These are phyloP conservation scores for Holacanthella duospinosa DNA, from an alignment of 2,888 invertebrate species.

Conservation along the genomic window DNA sequence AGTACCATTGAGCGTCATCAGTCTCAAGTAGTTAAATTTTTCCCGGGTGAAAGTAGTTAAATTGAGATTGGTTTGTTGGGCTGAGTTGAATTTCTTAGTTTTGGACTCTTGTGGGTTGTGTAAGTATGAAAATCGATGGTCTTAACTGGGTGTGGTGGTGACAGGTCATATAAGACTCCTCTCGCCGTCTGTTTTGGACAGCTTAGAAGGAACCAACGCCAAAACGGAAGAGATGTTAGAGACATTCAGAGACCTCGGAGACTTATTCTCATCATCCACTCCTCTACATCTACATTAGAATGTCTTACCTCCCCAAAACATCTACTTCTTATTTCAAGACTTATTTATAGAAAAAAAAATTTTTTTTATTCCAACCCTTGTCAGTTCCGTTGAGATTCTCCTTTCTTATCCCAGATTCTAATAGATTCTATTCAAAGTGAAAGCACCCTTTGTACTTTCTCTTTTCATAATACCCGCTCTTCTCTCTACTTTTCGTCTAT, in stretches of 20 bases:
- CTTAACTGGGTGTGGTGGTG: constrained; percentile 27
- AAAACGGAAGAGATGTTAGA: constrained; percentile 5
- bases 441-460: neutral
- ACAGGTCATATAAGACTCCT: constrained; percentile 18
- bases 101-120: neutral
- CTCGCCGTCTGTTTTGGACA: neutral
- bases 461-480: neutral
- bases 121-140: constrained; percentile 23
- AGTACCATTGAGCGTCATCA: no score
- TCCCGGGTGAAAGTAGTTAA: neutral
- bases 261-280: no score
- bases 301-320: no score
- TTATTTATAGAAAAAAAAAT: no score
- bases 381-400: neutral
- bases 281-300: no score
- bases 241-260: neutral
- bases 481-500: neutral
- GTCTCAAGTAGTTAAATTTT: no score
- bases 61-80: neutral
- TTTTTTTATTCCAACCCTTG: constrained; percentile 6
- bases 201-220: constrained; percentile 7
- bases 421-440: neutral
- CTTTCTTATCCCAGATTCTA: no score
- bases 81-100: neutral
- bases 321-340: no score